Conservation (phyloP, 2,888 invertebrate genomes). For the Melangyna quadrimaculata region DNA sequence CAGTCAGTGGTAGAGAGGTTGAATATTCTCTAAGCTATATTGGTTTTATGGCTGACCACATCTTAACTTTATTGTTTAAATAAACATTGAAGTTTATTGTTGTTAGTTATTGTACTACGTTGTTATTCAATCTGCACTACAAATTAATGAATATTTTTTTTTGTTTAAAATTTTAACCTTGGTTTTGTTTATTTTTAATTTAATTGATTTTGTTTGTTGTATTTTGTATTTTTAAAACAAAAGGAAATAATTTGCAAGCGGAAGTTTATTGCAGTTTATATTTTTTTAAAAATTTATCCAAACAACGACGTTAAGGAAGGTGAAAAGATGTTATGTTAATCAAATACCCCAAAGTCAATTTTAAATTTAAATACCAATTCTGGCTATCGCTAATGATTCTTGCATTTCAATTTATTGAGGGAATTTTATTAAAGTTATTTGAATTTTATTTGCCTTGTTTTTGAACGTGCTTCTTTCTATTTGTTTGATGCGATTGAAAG, state of each 20-base stretch:
- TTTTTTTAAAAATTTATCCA: not conserved
- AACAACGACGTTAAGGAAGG: not conserved
- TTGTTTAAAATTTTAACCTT: not conserved
- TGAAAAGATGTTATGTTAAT: not conserved
- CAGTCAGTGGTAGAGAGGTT: not conserved
- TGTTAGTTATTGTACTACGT: not conserved
- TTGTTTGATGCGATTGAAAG: not conserved
- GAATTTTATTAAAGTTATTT: not conserved
- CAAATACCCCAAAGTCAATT: not conserved
- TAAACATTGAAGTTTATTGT: not conserved
- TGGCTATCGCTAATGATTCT: not conserved
- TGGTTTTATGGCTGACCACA: not conserved
- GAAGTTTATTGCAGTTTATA: not conserved
- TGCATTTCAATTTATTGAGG: not conserved
- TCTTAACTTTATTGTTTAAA: constrained; percentile 2
- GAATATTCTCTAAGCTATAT: constrained; percentile 2
- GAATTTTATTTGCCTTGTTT: not conserved
- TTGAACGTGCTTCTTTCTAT: not conserved
- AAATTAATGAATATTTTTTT: not conserved
- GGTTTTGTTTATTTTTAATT: not conserved
- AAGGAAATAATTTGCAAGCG: not conserved
- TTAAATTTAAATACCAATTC: not conserved
- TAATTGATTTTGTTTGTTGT: not conserved
- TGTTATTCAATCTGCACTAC: not conserved
- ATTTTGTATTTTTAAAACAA: not conserved